Base-by-base conservation (phyloP, 1,140 invertebrate genomes). In the Cotesia glomerata region DNA sequence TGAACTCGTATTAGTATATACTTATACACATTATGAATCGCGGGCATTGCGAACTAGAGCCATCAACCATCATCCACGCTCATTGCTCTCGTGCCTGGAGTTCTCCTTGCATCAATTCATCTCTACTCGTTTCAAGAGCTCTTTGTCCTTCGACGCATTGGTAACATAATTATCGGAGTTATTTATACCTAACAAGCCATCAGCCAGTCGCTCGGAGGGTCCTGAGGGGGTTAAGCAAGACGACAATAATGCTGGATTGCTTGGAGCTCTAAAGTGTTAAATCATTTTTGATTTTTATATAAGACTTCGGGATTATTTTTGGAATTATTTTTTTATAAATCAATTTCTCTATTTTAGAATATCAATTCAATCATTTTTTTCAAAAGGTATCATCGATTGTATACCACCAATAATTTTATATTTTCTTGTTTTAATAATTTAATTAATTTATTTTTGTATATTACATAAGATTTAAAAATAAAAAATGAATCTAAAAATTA, bases 161-260 rank as follows among this genome's bases (percentile, higher is more conserved):
- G 84, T 86, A 88, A 88, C 85, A 87, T 87, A 88, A 88, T 88
- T 88, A 88, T 87, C 81, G 81, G 81, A 86, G 85, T 87, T 87
- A 86, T 86, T 26, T 26, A 26, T 26, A 26, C 26, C 26, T 26
- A 87, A 84, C 84, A 86, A 87, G 83, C 84, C 84, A 85, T 84
- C 74, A 82, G 80, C 76, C 78, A 81, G 78, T 76, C 81, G 75
- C 26, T 26, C 26, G 74, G 75, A 45, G 39, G 5, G 39, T 45
- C 77, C 79, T 76, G 61, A 65, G 52, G 65, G 74, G 66, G 67
- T 66, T 56, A 34, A 32, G 35, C 36, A 14, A 39, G 63, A 66
- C 61, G 63, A 73, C 73, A 71, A 69, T 62, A n/a, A 45, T 26
- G 1, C 26, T 26, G 26, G 2, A 3, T 45, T 45, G 39, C 39